These are phyloP conservation scores for Scolopax mira DNA, from an alignment of 2,113 vertebrate species.

Conservation along the genomic window DNA sequence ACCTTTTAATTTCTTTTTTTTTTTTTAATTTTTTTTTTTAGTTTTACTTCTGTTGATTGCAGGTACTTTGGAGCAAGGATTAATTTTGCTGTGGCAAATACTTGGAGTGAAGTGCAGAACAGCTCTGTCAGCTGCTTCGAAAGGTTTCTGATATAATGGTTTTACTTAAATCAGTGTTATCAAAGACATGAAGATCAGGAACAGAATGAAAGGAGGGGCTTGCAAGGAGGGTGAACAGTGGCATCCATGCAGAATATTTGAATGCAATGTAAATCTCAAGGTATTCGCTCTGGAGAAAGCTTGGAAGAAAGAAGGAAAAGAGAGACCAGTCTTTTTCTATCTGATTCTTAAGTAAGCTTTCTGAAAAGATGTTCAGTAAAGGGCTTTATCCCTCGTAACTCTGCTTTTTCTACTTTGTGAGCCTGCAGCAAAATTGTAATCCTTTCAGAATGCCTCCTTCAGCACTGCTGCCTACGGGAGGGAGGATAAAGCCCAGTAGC, in stretches of 20 bases:
- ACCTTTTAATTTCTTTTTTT: not conserved
- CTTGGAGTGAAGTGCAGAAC: not conserved
- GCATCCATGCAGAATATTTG: accelerated
- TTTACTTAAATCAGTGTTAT: not conserved
- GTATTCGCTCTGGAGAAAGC: not conserved
- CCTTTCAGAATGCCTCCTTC: not conserved
- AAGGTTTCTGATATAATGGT: not conserved
- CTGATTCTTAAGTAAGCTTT: not conserved
- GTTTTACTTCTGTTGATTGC: not conserved
- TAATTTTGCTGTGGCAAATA: not conserved
- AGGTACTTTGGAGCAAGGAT: not conserved
- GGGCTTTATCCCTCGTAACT: not conserved
- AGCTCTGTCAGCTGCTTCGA: not conserved
- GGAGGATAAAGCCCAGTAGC: slow-evolving; percentile 33
- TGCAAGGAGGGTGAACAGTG: not conserved
- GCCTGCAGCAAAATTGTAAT: not conserved
- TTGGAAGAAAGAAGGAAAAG: not conserved
- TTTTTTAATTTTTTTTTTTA: not conserved
- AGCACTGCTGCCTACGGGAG: not conserved
- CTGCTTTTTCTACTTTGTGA: not conserved
- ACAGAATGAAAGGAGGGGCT: not conserved
- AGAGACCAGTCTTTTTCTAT: not conserved
- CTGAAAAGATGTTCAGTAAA: not conserved
- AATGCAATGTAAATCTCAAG: not conserved
- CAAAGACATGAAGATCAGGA: not conserved